Conservation (phyloP, 2,113 vertebrate species). For the Anolis carolinensis region DNA sequence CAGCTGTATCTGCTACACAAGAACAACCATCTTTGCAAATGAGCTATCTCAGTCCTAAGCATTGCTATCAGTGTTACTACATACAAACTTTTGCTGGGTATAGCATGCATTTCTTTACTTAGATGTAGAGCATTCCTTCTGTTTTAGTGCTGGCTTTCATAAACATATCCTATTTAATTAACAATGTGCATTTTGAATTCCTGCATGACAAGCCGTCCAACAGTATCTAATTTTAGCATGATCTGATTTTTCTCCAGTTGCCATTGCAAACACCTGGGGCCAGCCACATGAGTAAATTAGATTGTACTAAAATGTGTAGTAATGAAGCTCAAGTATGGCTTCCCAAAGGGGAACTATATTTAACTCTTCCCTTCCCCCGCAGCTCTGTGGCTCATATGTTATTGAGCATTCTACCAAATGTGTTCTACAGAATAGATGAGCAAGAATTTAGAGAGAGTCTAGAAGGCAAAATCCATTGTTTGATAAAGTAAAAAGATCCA, state of each 20-base stretch:
- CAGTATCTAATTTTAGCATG: slow-evolving; percentile 73
- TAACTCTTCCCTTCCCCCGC: slow-evolving; percentile 33
- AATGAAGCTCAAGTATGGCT: slow-evolving; percentile 73
- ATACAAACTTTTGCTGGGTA: slow-evolving; percentile 43
- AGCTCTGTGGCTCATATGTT: slow-evolving; percentile 48
- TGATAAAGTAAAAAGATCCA: not conserved
- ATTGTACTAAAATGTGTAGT: slow-evolving; percentile 77
- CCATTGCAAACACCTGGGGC: slow-evolving; percentile 75
- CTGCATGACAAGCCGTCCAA: slow-evolving; percentile 68
- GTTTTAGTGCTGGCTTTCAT: slow-evolving; percentile 55
- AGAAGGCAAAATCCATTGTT: slow-evolving; percentile 4
- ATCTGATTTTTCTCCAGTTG: slow-evolving; percentile 73
- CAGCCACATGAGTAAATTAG: slow-evolving; percentile 76
- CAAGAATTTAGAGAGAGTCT: not conserved
- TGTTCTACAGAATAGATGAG: slow-evolving; percentile 40
- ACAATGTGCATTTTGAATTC: slow-evolving; percentile 71
- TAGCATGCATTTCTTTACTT: slow-evolving; percentile 47
- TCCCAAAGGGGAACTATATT: slow-evolving; percentile 70
- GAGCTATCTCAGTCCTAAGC: not conserved
- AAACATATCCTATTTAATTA: slow-evolving; percentile 72
- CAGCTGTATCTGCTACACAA: no score
- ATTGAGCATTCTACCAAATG: slow-evolving; percentile 58
- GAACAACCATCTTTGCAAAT: not conserved
- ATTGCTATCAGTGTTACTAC: not conserved
- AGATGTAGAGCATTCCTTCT: slow-evolving; percentile 60